Conservation (phyloP, 2,113 vertebrate species). For the Ageneiosus marmoratus region DNA sequence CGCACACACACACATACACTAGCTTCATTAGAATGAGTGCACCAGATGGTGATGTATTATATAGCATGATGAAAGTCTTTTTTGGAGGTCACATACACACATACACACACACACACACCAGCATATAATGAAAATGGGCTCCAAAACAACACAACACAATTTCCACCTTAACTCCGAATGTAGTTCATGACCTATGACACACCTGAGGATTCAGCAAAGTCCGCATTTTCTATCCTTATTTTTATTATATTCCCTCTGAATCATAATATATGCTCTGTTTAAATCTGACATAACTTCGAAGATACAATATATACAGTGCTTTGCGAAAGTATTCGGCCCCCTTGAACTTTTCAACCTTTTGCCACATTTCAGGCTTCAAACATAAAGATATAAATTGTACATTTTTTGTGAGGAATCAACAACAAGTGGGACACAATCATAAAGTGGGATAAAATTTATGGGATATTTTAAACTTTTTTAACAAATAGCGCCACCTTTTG, state of each 20-base stretch:
- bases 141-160: background rate
- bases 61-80: background rate
- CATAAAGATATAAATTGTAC: too few species aligned
- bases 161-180: background rate
- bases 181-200: background rate
- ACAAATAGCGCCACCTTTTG: too few species aligned
- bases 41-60: slow-evolving; percentile 16
- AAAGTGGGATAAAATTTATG: too few species aligned
- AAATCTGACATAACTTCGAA: too few species aligned
- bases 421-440: too few species aligned
- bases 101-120: background rate
- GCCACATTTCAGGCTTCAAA: too few species aligned
- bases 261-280: too few species aligned
- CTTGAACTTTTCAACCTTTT: too few species aligned
- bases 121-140: background rate
- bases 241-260: background rate
- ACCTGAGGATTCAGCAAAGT: background rate
- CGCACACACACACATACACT: background rate
- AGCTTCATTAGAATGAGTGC: slow-evolving; percentile 22
- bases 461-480: too few species aligned
- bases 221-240: background rate
- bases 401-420: too few species aligned
- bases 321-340: too few species aligned
- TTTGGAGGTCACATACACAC: background rate
- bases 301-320: too few species aligned